These are phyloP conservation scores for Pagetopsis macropterus DNA, from an alignment of 2,797 vertebrate genomes.

Conservation along the genomic window DNA sequence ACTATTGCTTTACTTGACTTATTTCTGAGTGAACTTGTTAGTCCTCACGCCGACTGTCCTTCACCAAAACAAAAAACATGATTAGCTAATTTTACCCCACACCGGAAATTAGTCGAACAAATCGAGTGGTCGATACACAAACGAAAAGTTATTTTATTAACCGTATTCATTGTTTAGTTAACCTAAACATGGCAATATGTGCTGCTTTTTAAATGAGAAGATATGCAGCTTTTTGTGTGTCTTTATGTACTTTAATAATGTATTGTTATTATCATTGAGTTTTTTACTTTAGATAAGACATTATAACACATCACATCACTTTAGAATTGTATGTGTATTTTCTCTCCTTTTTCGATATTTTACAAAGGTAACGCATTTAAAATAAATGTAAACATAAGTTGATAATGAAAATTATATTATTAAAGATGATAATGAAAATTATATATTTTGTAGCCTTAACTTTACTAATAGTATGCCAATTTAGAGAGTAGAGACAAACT, in stretches of 20 bases:
- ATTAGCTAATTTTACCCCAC: background rate
- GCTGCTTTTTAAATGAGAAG: background rate
- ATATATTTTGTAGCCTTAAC: background rate
- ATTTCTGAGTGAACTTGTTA: background rate
- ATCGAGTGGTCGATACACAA: background rate
- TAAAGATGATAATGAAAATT: no score
- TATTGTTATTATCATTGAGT: background rate
- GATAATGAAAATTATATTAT: no score
- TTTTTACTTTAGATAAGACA: background rate
- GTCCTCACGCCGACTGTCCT: background rate
- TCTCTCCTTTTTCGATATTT: background rate
- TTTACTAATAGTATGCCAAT: background rate
- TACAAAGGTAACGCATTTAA: background rate
- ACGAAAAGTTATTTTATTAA: background rate
- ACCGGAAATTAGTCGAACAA: background rate
- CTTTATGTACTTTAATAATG: background rate
- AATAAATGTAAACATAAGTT: background rate
- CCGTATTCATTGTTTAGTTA: background rate
- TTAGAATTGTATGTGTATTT: background rate
- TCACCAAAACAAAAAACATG: background rate
- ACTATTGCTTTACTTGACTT: slow-evolving; percentile 31
- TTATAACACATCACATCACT: background rate
- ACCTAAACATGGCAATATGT: no score
- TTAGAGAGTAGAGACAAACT: background rate
- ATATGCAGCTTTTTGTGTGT: background rate